Evolutionary conservation across 2,113 vertebrate species (phyloP), one percentile per base, ranked within the genome.

Genomic region (Gymnobelideus leadbeateri): DNA sequence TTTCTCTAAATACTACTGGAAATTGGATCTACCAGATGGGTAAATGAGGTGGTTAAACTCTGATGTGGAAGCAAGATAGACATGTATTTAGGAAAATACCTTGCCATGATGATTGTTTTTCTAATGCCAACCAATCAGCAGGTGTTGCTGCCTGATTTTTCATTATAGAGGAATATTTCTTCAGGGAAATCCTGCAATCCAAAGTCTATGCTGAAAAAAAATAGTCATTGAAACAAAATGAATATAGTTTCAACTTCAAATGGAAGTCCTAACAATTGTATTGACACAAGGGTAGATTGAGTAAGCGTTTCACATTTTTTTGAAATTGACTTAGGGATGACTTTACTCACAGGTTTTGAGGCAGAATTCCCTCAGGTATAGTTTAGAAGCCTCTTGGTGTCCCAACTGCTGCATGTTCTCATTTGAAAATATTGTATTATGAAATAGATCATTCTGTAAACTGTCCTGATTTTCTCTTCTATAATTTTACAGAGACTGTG

Each of bases 401-500:
- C 12, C 14, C 94, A 57, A 54, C 10, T 95, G 92, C 94, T 54
- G 25, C 14, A 92, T 77, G 93, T 68, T 94, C 92, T 19, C 61
- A 12, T 49, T 52, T 57, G 51, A 98, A 97, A 94, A 89, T 95
- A 55, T 26, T n/a, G 12, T 95, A 8, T 96, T 98, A 11, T 94
- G 90, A 97, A 96, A 94, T 91, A 19, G 61, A 57, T 94, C 92
- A 91, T 92, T 95, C 53, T 89, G 57, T 96, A 96, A 97, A 47
- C 0, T 91, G 57, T 93, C 57, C 57, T 98, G 50, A 97, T 95
- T 96, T 97, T 94, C 25, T 92, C 95, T 90, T 57, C 25, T 98
- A 95, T 97, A 94, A 97, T 24, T 97, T 98, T 96, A 95, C 98
- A 99, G 99, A 98, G 99, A 99, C 97, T 99, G 99, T 98, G 99